These are phyloP conservation scores for Chymomyza amoena DNA, from an alignment of 2,888 invertebrate species.

Conservation along the genomic window DNA sequence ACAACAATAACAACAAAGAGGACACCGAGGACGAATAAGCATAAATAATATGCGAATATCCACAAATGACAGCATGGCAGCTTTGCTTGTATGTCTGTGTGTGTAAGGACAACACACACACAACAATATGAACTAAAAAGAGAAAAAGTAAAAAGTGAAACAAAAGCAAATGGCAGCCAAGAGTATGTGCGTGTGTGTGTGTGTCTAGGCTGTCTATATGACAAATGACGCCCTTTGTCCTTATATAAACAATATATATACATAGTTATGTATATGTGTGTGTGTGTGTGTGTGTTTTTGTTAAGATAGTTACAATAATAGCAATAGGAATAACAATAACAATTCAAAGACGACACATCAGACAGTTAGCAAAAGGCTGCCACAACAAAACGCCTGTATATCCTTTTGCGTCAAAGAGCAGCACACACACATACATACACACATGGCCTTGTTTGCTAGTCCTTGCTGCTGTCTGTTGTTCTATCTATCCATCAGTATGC, in stretches of 20 bases:
- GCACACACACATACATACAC: slow-evolving; percentile 7
- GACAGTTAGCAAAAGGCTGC: background rate
- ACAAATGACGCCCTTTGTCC: background rate
- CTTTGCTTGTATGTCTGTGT: background rate
- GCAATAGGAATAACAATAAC: background rate
- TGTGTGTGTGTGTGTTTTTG: background rate
- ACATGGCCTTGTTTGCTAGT: slow-evolving; percentile 4
- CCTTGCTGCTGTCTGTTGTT: background rate
- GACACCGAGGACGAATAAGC: slow-evolving; percentile 7
- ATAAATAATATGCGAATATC: slow-evolving; percentile 42
- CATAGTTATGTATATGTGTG: too few relatives aligned
- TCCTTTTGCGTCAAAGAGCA: slow-evolving; percentile 2
- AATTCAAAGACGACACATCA: background rate
- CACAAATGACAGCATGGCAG: slow-evolving; percentile 37
- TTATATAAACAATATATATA: background rate
- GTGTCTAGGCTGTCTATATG: background rate
- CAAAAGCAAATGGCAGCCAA: background rate
- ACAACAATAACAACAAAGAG: background rate
- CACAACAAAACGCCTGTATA: background rate
- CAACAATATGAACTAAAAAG: slow-evolving; percentile 7
- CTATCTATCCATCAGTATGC: background rate
- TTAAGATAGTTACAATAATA: background rate
- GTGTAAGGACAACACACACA: slow-evolving; percentile 1
- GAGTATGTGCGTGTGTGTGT: background rate
- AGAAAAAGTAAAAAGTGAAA: slow-evolving; percentile 1